Evolutionary conservation across 2,888 invertebrate genomes (phyloP).

Genomic region (Spicauda simplicius): DNA sequence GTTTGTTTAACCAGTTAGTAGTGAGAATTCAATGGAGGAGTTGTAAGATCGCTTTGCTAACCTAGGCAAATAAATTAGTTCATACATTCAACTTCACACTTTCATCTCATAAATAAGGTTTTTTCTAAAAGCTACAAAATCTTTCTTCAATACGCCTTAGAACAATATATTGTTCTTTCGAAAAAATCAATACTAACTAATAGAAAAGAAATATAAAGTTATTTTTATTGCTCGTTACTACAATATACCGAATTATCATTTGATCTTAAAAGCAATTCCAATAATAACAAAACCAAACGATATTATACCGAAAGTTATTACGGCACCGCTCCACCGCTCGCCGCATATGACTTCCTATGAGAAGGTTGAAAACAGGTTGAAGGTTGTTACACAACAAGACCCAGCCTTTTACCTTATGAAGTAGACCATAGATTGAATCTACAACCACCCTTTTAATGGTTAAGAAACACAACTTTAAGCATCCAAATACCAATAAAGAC

Average conservation of each 20-base stretch:
- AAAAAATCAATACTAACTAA: not conserved
- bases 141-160: not conserved
- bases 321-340: slow-evolving; percentile 20
- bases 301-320: slow-evolving; percentile 28
- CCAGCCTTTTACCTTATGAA: slow-evolving; percentile 47
- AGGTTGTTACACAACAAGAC: slow-evolving; percentile 48
- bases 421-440: slow-evolving; percentile 51
- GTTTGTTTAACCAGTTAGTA: slow-evolving; percentile 19
- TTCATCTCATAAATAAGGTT: no score
- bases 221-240: not conserved
- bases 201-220: not conserved
- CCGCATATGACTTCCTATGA: slow-evolving; percentile 45
- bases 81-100: not conserved
- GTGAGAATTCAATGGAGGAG: slow-evolving; percentile 3
- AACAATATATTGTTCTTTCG: not conserved
- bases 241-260: slow-evolving; percentile 13
- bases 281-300: slow-evolving; percentile 25
- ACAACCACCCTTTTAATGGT: slow-evolving; percentile 43
- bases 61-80: not conserved
- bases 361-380: slow-evolving; percentile 32
- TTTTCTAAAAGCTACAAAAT: no score
- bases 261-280: slow-evolving; percentile 22
- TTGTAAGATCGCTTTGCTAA: not conserved
- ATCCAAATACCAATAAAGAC: not conserved
- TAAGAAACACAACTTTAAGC: slow-evolving; percentile 25